Evolutionary conservation across 2,888 invertebrate species (phyloP).

Genomic region (Melanargia galathea): DNA sequence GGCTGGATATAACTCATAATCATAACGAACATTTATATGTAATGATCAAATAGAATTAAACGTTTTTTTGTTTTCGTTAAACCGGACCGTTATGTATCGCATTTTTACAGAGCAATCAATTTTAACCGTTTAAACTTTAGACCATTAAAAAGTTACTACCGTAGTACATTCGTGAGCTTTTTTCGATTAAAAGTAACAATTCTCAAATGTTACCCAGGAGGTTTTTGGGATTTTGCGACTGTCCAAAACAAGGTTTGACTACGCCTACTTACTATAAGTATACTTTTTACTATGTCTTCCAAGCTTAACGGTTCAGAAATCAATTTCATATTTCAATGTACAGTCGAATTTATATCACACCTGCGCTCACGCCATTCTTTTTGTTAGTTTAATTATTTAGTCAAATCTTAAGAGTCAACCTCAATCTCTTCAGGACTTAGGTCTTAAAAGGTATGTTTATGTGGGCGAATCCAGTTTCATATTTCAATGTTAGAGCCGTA

Average conservation of each 20-base stretch:
- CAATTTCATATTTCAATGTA: conserved; percentile 23
- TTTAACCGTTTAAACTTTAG: neutral
- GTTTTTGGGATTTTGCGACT: no score
- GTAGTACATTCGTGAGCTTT: neutral
- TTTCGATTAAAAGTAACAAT: neutral
- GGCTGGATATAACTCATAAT: conserved; percentile 21
- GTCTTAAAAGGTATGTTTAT: neutral
- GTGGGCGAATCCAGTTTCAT: conserved; percentile 28
- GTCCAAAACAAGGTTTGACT: no score
- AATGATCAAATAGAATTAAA: conserved; percentile 7
- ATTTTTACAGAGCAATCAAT: conserved; percentile 6
- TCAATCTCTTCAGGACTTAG: neutral
- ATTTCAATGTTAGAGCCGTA: conserved; percentile 27
- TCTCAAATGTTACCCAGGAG: neutral
- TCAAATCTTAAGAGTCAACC: neutral
- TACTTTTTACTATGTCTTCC: no score
- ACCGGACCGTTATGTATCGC: neutral
- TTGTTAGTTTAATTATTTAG: conserved; percentile 5
- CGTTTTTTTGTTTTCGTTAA: conserved; percentile 1
- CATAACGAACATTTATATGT: conserved; percentile 12
- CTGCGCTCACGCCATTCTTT: conserved; percentile 44
- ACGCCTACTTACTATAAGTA: no score
- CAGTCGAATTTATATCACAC: conserved; percentile 48
- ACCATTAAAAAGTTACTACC: neutral
- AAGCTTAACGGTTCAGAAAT: conserved; percentile 3